Evolutionary conservation across 2,888 invertebrate species (phyloP).

Genomic region (Salticus scenicus): DNA sequence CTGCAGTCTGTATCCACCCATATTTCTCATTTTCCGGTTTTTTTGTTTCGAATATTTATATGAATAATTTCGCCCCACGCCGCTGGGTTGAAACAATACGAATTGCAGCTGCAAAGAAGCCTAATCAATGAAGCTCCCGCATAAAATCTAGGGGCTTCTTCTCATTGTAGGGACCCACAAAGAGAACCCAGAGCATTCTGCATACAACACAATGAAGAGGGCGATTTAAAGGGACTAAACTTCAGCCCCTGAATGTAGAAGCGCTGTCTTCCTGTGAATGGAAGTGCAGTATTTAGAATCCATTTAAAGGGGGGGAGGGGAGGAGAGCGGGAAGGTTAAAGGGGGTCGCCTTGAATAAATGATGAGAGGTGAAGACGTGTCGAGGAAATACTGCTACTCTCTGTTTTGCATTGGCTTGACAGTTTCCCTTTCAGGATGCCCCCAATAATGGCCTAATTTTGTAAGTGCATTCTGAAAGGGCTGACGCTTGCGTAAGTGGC

Average conservation of each 20-base stretch:
- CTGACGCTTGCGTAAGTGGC: neutral
- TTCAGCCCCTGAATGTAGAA: conserved; percentile 38
- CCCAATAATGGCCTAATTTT: conserved; percentile 52
- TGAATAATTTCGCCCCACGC: neutral
- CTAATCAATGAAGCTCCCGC: conserved; percentile 59
- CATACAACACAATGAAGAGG: conserved; percentile 30
- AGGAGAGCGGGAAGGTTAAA: conserved; percentile 29
- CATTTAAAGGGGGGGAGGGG: conserved; percentile 38
- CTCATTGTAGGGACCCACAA: conserved; percentile 29
- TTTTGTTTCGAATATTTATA: too few relatives aligned
- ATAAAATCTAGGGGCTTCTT: conserved; percentile 61
- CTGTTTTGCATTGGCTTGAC: conserved; percentile 5
- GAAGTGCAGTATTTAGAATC: conserved; percentile 52
- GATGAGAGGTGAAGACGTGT: conserved; percentile 57
- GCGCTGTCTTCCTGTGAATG: conserved; percentile 31
- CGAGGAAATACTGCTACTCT: conserved; percentile 27
- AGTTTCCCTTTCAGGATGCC: neutral
- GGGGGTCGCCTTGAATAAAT: conserved; percentile 50
- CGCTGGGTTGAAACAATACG: neutral
- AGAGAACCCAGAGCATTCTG: conserved; percentile 39
- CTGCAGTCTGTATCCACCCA: too few relatives aligned
- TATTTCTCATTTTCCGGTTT: too few relatives aligned
- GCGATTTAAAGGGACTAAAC: conserved; percentile 38
- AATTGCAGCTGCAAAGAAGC: conserved; percentile 47
- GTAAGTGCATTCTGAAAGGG: neutral